Evolutionary conservation across 2,113 vertebrate species (phyloP), one percentile per base, ranked within the genome.

Genomic region (Chaenogobius annularis): DNA sequence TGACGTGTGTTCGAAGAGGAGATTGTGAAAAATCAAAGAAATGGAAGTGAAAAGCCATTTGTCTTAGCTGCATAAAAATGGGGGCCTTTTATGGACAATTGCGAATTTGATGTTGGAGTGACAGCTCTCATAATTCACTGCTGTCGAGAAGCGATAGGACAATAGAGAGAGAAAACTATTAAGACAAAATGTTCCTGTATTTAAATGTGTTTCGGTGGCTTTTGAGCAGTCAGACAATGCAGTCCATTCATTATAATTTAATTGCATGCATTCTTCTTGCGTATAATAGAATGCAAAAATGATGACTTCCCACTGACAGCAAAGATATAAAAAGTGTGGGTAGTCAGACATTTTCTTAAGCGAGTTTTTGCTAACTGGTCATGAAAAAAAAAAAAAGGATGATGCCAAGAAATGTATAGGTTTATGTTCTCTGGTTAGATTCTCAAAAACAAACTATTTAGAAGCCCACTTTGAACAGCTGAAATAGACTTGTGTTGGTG

Each of bases 71-170:
- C 67, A 13, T 68, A 85, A 89, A 82, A 84, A 84, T 84, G 66
- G 19, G 26, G 67, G 72, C 14, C 54, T 68, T 81, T 74, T 69
- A 37, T 67, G 69, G 79, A 69, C 56, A 68, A 56, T 80, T 71
- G 73, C 1, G 54, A 81, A 72, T 77, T 74, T 81, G 56, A 55
- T 63, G 68, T 81, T 69, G 78, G 84, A 90, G 69, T 88, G 86
- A 87, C 88, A 85, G 86, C 86, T 87, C 77, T 78, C 78, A 81
- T 88, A 83, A 84, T 78, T 80, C 78, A 76, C 73, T 66, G 79
- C 83, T 81, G 85, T 78, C 80, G 35, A 23, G 68, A 54, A 8
- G 66, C 80, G 79, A 85, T 75, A 72, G 71, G 75, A 87, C 83
- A 86, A 85, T 63, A 66, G 64, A 73, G 74, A 78, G 74, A 67